Evolutionary conservation across 2,888 invertebrate genomes (phyloP), one percentile per base, ranked within the genome.

Genomic region (Ophion obscuratus): DNA sequence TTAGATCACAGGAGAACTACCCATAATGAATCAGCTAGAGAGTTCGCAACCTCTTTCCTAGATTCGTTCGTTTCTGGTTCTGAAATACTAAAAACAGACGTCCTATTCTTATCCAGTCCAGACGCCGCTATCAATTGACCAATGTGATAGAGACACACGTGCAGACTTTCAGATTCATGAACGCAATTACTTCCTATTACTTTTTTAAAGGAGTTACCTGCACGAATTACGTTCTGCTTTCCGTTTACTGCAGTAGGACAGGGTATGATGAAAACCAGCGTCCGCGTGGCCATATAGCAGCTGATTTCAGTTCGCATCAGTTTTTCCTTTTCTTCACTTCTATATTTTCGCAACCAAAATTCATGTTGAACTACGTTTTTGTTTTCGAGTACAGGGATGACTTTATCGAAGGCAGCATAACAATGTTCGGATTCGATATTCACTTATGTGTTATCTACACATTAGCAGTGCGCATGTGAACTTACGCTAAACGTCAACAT

Each of bases 41-140:
- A 77, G 59, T 68, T 84, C 62, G 77, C 77, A 68, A 81, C 68
- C 77, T 68, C 73, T 78, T 84, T 59, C 57, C 77, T 57, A 73
- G 59, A 67, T 81, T 74, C 47, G 71, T 53, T 20, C 27, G 31
- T 71, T 61, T n/a, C 14, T 53, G 44, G 47, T 17, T n/a, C 47
- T 44, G 47, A 61, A 61, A 73, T 59, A 47, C 67, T 36, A 14
- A n/a, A 70, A 27, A 53, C 27, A 53, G 53, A 17, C 17, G 53
- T 17, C 11, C 53, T 17, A 53, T 53, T 53, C 17, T 53, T 11
- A 53, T 53, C 53, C 53, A 53, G 17, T 53, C 11, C 53, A 5
- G 53, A 17, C 53, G 14, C 61, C 20, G 24, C 20, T 9, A 40
- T 40, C 9, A 20, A 24, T 61, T 10, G 24, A 61, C 24, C 61